Evolutionary conservation across 2,113 vertebrate species (phyloP).

Genomic region (Picathartes gymnocephalus): DNA sequence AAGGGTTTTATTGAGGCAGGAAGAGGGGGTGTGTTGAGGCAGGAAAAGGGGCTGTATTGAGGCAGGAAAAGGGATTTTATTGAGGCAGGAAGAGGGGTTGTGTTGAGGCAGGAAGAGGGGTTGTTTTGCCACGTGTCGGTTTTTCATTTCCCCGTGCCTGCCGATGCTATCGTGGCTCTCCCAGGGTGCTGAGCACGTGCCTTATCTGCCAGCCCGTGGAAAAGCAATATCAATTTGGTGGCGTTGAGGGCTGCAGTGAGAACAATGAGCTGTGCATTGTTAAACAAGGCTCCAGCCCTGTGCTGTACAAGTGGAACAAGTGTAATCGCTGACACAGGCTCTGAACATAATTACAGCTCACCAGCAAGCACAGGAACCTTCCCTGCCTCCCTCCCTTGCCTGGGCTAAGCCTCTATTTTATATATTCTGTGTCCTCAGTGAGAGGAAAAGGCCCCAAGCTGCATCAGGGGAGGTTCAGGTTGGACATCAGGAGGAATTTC

Average conservation of each 20-base stretch:
- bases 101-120: neutral
- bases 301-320: constrained; percentile 49
- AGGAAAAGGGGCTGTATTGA: neutral
- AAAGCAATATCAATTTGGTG: constrained; percentile 35
- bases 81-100: neutral
- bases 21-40: neutral
- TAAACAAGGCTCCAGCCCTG: constrained; percentile 42
- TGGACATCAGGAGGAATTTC: neutral
- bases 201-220: constrained; percentile 45
- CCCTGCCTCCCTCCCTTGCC: neutral
- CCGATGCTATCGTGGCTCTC: neutral
- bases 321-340: neutral
- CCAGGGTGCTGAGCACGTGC: neutral
- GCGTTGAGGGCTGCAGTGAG: neutral
- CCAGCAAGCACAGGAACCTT: neutral
- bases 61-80: too few relatives aligned
- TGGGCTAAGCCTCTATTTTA: neutral
- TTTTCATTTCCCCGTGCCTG: neutral
- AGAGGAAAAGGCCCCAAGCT: neutral
- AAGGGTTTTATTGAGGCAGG: neutral
- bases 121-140: neutral
- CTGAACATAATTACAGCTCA: neutral
- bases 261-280: constrained; percentile 56
- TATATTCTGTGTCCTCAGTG: neutral
- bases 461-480: fast-evolving